Evolutionary conservation across 1,140 invertebrate species (phyloP).

Genomic region (Odontomachus brunneus): DNA sequence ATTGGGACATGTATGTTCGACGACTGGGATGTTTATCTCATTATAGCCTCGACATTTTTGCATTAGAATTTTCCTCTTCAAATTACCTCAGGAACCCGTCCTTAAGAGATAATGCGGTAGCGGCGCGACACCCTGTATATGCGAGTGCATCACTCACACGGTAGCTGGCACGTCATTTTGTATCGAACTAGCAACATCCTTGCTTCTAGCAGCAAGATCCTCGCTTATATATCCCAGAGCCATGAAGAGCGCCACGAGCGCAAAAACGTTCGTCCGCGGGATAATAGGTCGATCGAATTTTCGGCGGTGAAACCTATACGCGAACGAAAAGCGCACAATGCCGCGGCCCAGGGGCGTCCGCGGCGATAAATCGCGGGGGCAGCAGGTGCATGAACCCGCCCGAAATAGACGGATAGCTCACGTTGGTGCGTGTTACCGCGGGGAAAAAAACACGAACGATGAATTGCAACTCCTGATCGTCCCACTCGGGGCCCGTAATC

Average conservation of each 20-base stretch:
- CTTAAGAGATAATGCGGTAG: no score
- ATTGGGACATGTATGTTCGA: no score
- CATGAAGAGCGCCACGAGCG: neutral
- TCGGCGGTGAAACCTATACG: neutral
- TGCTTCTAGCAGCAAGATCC: no score
- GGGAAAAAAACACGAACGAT: constrained; percentile 1
- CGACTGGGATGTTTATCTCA: no score
- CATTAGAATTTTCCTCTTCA: no score
- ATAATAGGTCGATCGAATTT: constrained; percentile 9
- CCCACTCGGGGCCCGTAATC: neutral
- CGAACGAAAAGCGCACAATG: constrained; percentile 8
- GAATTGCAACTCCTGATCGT: constrained; percentile 7
- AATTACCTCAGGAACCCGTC: no score
- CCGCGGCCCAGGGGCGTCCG: neutral
- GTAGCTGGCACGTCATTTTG: no score
- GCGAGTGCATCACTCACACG: no score
- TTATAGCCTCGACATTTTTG: no score
- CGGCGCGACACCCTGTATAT: no score
- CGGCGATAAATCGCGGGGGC: constrained; percentile 37
- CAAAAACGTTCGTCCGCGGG: constrained; percentile 10
- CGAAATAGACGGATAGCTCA: constrained; percentile 15
- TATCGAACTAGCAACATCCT: no score
- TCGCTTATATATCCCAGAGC: no score
- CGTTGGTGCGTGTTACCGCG: neutral
- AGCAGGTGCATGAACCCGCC: constrained; percentile 42